phyloP scores from a whole-genome alignment of 2,888 invertebrate species.

The Spodoptera exigua region DNA sequence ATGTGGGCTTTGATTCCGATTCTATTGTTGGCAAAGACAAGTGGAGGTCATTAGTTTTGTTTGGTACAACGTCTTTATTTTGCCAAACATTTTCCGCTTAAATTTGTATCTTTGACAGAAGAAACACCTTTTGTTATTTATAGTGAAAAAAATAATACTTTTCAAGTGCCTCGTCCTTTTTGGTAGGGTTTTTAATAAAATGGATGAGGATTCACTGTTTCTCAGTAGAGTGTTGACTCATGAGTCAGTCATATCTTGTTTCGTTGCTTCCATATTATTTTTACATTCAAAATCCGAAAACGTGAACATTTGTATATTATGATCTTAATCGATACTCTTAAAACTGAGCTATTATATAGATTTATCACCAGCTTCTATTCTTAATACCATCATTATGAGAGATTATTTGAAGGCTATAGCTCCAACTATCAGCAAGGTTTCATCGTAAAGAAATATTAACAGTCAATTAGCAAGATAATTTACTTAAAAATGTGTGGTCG shows the following conservation, averaged over 20 bases:
- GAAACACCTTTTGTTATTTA: background rate
- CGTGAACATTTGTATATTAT: too few species aligned
- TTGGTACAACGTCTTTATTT: constrained; percentile 21
- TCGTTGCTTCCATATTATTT: too few species aligned
- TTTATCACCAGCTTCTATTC: background rate
- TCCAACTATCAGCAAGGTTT: constrained; percentile 22
- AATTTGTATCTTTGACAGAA: constrained; percentile 10
- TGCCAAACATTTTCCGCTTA: constrained; percentile 16
- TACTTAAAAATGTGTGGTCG: constrained; percentile 52
- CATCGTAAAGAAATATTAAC: constrained; percentile 57
- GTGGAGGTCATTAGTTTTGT: constrained; percentile 41
- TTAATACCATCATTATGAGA: background rate
- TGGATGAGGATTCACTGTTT: too few species aligned
- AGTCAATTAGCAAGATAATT: constrained; percentile 60
- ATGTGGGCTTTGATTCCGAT: constrained; percentile 38
- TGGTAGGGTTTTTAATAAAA: background rate
- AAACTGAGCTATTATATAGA: too few species aligned
- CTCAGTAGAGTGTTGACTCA: too few species aligned
- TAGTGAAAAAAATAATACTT: background rate
- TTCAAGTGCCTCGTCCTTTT: background rate
- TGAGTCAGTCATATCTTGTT: too few species aligned
- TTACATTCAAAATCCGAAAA: too few species aligned
- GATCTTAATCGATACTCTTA: too few species aligned
- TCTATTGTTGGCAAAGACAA: constrained; percentile 52
- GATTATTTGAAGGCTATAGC: constrained; percentile 21